Conservation (phyloP, 1,140 invertebrate genomes). For the Calephelis nemesis region DNA sequence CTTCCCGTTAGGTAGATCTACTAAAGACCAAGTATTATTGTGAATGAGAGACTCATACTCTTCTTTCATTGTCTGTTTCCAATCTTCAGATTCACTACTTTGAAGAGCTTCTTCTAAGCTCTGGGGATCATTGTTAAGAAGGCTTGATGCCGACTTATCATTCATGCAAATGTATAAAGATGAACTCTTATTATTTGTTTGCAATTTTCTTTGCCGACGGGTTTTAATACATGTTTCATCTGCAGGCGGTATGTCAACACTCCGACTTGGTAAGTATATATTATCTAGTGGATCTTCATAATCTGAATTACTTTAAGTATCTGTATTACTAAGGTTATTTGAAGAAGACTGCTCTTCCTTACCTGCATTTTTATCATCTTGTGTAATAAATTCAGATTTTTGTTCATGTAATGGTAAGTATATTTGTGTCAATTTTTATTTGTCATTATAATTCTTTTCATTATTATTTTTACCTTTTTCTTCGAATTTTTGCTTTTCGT, state of each 20-base stretch:
- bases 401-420: conserved; percentile 4
- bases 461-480: background rate
- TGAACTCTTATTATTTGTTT: conserved; percentile 18
- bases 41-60: conserved; percentile 30
- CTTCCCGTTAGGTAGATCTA: conserved; percentile 21
- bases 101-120: conserved; percentile 21
- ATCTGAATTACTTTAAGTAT: conserved; percentile 16
- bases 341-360: background rate
- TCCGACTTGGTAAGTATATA: conserved; percentile 25
- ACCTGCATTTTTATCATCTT: conserved; percentile 2
- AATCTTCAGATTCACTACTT: background rate
- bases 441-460: background rate
- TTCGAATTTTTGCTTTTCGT: background rate
- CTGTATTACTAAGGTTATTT: background rate
- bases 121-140: conserved; percentile 9
- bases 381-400: background rate
- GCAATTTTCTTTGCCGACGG: conserved; percentile 14
- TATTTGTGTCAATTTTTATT: background rate
- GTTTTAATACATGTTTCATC: conserved; percentile 4
- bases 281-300: conserved; percentile 27
- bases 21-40: conserved; percentile 31
- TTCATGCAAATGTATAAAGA: conserved; percentile 4
- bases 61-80: conserved; percentile 33
- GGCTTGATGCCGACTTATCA: conserved; percentile 1
- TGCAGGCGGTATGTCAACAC: conserved; percentile 11